Evolutionary conservation across 2,113 vertebrate species (phyloP).

Genomic region (Micromys minutus): DNA sequence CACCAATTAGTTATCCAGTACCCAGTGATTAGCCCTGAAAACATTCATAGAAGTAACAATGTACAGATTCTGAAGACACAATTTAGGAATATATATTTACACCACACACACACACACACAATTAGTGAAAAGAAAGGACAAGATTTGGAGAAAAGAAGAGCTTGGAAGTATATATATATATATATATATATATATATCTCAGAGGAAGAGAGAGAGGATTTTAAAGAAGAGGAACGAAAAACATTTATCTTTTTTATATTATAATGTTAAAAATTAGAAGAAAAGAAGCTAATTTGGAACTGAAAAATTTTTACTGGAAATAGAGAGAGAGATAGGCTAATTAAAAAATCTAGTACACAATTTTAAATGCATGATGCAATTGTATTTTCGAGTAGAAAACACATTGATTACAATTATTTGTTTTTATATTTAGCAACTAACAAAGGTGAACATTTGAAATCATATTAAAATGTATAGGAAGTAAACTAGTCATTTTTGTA

Average conservation of each 20-base stretch:
- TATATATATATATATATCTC: no score
- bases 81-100: background rate
- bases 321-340: background rate
- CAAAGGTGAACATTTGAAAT: conserved; percentile 14
- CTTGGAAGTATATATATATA: background rate
- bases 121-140: background rate
- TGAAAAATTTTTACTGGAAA: background rate
- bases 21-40: background rate
- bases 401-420: background rate
- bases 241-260: no score
- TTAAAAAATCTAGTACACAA: background rate
- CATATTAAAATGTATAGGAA: background rate
- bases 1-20: background rate
- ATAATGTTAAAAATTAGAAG: background rate
- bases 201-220: background rate
- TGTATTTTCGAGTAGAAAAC: background rate
- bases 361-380: background rate
- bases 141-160: background rate
- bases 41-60: background rate
- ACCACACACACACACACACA: background rate
- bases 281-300: background rate
- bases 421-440: background rate
- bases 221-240: background rate
- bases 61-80: background rate
- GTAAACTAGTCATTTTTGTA: background rate